Conservation (phyloP, 2,113 vertebrate species). For the Hemichromis elongatus region DNA sequence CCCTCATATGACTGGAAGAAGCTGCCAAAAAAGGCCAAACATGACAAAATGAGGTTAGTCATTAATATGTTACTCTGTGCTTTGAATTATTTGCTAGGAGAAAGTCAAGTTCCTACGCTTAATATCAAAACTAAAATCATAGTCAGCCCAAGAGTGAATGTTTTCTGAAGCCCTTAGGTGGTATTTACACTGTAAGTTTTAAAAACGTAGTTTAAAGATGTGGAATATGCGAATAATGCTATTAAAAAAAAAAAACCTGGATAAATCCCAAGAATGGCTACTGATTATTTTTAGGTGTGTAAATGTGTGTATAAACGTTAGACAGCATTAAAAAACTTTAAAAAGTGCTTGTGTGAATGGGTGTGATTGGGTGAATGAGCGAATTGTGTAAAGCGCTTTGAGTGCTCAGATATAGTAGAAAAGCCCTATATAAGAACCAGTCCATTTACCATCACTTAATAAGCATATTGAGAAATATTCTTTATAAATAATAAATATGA, state of each 20-base stretch:
- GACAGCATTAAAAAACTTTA: too few species aligned
- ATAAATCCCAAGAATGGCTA: background rate
- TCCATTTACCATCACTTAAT: background rate
- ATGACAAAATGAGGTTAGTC: background rate
- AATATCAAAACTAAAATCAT: background rate
- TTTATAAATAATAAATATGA: background rate
- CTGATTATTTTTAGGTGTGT: background rate
- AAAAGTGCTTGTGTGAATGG: too few species aligned
- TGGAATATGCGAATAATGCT: background rate
- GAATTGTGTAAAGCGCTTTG: too few species aligned
- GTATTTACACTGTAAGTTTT: background rate
- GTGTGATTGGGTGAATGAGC: too few species aligned
- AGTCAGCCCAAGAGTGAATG: background rate
- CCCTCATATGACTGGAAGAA: background rate
- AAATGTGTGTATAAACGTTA: too few species aligned
- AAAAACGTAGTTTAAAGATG: background rate
- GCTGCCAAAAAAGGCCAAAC: accelerated
- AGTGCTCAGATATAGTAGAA: too few species aligned
- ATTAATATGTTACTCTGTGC: background rate
- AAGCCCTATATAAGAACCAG: too few species aligned
- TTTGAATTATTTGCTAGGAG: background rate
- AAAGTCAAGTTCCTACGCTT: background rate
- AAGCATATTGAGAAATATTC: background rate
- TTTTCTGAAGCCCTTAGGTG: background rate
- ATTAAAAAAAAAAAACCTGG: accelerated